These are phyloP conservation scores for Aleiodes leptofemur DNA, from an alignment of 2,888 invertebrate species.

Conservation along the genomic window DNA sequence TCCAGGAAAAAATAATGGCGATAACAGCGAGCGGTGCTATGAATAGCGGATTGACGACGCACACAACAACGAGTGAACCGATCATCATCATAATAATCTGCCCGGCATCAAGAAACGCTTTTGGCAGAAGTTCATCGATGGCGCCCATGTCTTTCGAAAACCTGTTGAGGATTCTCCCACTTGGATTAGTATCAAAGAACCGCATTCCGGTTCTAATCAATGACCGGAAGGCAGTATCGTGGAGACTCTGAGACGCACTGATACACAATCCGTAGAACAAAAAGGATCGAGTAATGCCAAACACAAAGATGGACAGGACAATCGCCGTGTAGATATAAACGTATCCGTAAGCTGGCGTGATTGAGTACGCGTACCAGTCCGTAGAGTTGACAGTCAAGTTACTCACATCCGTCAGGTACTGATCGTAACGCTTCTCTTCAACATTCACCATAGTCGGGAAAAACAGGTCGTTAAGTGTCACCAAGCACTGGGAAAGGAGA, in stretches of 20 bases:
- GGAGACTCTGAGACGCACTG: slow-evolving; percentile 77
- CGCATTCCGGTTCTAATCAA: slow-evolving; percentile 79
- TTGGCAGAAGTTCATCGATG: slow-evolving; percentile 85
- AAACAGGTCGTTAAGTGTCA: slow-evolving; percentile 83
- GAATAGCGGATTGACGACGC: slow-evolving; percentile 80
- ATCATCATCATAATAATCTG: slow-evolving; percentile 75
- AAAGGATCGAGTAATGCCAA: slow-evolving; percentile 76
- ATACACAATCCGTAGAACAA: slow-evolving; percentile 71
- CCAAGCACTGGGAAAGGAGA: slow-evolving; percentile 79
- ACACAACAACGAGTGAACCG: slow-evolving; percentile 80
- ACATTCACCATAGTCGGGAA: slow-evolving; percentile 77
- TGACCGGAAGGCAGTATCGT: slow-evolving; percentile 77
- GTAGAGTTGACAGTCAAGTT: slow-evolving; percentile 31
- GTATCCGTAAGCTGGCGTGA: slow-evolving; percentile 72
- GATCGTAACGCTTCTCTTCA: slow-evolving; percentile 73
- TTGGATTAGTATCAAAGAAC: slow-evolving; percentile 91
- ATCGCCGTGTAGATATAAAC: slow-evolving; percentile 81
- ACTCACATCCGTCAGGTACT: slow-evolving; percentile 25
- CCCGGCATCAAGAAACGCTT: slow-evolving; percentile 80
- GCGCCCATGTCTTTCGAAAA: slow-evolving; percentile 91
- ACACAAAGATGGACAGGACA: slow-evolving; percentile 72
- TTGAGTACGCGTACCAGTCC: slow-evolving; percentile 57
- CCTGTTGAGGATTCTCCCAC: slow-evolving; percentile 86
- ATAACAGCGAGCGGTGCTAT: slow-evolving; percentile 79
- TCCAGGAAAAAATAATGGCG: slow-evolving; percentile 77